Evolutionary conservation across 1,140 invertebrate genomes (phyloP).

Genomic region (Leguminivora glycinivorella): DNA sequence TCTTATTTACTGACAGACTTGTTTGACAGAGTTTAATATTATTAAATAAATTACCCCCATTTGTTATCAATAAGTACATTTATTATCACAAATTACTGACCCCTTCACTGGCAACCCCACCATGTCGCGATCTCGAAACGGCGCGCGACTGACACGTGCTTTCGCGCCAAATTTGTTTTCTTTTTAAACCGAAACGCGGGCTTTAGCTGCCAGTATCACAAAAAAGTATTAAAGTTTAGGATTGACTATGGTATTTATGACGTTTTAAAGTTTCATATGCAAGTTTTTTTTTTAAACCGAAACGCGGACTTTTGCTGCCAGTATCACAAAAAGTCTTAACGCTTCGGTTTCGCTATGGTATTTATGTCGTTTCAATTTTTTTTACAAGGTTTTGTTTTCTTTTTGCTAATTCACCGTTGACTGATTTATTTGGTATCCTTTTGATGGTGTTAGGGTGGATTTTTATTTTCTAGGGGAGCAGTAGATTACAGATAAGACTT

Average conservation of each 20-base stretch:
- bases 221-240: background rate
- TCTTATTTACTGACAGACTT: too few relatives aligned
- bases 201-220: background rate
- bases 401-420: conserved; percentile 34
- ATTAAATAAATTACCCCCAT: conserved; percentile 3
- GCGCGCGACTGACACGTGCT: conserved; percentile 36
- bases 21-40: too few relatives aligned
- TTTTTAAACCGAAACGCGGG: conserved; percentile 29
- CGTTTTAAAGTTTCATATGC: too few relatives aligned
- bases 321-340: background rate
- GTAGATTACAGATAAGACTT: conserved; percentile 24
- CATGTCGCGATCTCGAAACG: conserved; percentile 33
- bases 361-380: conserved; percentile 1
- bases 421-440: conserved; percentile 26
- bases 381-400: conserved; percentile 22
- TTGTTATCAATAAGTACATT: conserved; percentile 14
- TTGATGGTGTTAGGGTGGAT: background rate
- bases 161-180: conserved; percentile 35
- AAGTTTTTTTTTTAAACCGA: conserved; percentile 31
- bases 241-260: background rate
- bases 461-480: conserved; percentile 11
- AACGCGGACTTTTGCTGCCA: background rate
- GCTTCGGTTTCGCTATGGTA: background rate
- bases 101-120: background rate
- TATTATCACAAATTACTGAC: conserved; percentile 19